Evolutionary conservation across 2,797 vertebrate genomes (phyloP).

Genomic region (Dicrostonyx torquatus): DNA sequence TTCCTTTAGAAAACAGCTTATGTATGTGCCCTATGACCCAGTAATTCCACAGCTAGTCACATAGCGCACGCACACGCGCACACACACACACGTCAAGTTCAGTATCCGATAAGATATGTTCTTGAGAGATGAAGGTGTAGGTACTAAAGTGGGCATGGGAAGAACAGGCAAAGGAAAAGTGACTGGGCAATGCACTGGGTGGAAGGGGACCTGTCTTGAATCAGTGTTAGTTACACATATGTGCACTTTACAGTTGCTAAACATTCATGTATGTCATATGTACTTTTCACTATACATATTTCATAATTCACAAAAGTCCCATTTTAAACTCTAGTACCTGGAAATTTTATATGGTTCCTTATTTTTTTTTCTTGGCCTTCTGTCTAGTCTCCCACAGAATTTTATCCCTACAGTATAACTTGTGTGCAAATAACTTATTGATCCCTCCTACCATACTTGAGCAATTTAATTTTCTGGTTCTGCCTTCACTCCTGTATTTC

Average conservation of each 20-base stretch:
- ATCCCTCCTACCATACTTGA: neutral
- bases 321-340: neutral
- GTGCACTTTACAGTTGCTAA: neutral
- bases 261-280: neutral
- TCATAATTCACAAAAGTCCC: neutral
- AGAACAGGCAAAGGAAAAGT: neutral
- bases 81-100: neutral
- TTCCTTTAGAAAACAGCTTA: neutral
- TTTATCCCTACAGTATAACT: neutral
- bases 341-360: neutral
- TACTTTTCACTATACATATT: neutral
- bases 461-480: neutral
- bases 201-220: neutral
- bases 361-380: neutral
- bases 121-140: neutral
- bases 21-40: neutral
- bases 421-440: neutral
- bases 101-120: neutral
- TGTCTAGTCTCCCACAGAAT: neutral
- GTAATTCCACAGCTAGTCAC: neutral
- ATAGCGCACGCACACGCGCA: too few species aligned
- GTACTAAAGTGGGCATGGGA: neutral
- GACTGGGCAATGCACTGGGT: neutral
- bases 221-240: neutral
- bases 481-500: neutral